Evolutionary conservation across 1,140 invertebrate genomes (phyloP), one percentile per base, ranked within the genome.

Genomic region (Gonatopus flavifemur): DNA sequence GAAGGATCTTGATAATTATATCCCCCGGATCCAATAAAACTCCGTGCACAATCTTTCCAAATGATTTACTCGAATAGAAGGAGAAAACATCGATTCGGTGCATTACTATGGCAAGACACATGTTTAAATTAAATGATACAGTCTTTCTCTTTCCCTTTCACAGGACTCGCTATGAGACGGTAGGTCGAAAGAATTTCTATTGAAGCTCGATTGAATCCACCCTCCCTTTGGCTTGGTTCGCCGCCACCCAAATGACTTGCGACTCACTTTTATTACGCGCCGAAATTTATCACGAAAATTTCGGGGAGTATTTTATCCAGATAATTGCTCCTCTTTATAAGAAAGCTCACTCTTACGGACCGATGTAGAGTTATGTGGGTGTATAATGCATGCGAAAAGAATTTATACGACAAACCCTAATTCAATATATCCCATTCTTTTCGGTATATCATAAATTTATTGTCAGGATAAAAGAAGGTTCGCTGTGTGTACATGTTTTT

Each of bases 251-350:
- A 69, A 69, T 69, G 66, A 69, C 65, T 69, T 62, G 65, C 59
- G 59, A 69, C 60, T 67, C 65, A 66, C 66, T 65, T 65, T 69
- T 69, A 69, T 69, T 69, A 69, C 65, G 44, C 39, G 25, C 31
- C 20, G 50, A 61, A 66, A 69, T 69, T 69, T 69, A 69, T 69
- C 62, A 67, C 65, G 47, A 58, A 62, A 69, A 67, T 69, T 69
- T 64, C 63, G 35, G 41, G 33, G 56, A 67, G 65, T 67, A 67
- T 69, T 67, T 69, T 69, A 69, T 48, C 52, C 60, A 53, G 55
- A 67, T 69, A 67, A 69, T 69, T 69, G 66, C 62, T 59, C 36
- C 53, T 63, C 64, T 66, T 65, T 66, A 66, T 66, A 66, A 66
- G 62, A 54, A 50, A 41, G 18, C 24, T 49, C 51, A 43, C 55